These are phyloP conservation scores for Cyanoderma ruficeps DNA, from an alignment of 2,113 vertebrate genomes.

Conservation along the genomic window DNA sequence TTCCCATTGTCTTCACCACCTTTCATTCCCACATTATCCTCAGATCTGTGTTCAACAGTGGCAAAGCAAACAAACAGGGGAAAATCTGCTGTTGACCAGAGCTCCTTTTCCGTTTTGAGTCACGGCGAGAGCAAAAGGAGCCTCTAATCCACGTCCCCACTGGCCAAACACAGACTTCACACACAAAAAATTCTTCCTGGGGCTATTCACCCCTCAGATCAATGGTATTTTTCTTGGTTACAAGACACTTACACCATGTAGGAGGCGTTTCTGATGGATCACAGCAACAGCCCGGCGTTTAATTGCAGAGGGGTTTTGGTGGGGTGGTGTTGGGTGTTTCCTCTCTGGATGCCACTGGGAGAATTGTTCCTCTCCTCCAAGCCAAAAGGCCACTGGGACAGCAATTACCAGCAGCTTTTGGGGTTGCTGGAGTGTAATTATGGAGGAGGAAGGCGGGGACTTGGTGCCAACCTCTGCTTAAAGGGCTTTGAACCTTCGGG, in stretches of 20 bases:
- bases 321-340: not conserved
- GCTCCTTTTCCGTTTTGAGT: not conserved
- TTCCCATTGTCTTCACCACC: constrained; percentile 52
- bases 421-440: not conserved
- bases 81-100: not conserved
- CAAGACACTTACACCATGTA: rapidly evolving
- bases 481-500: not conserved
- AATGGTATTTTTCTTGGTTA: not conserved
- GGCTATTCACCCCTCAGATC: not conserved
- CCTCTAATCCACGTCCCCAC: not conserved
- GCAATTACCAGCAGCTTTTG: not conserved
- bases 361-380: not conserved
- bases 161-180: not conserved
- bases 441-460: not conserved
- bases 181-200: not conserved
- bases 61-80: constrained; percentile 51
- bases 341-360: not conserved
- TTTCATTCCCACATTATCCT: not conserved
- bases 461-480: not conserved
- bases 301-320: not conserved
- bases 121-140: not conserved
- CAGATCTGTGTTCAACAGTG: constrained; percentile 40
- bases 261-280: not conserved
- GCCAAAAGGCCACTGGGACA: not conserved
- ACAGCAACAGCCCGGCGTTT: rapidly evolving